Conservation (phyloP, 2,888 invertebrate species). For the Volucella inflata region DNA sequence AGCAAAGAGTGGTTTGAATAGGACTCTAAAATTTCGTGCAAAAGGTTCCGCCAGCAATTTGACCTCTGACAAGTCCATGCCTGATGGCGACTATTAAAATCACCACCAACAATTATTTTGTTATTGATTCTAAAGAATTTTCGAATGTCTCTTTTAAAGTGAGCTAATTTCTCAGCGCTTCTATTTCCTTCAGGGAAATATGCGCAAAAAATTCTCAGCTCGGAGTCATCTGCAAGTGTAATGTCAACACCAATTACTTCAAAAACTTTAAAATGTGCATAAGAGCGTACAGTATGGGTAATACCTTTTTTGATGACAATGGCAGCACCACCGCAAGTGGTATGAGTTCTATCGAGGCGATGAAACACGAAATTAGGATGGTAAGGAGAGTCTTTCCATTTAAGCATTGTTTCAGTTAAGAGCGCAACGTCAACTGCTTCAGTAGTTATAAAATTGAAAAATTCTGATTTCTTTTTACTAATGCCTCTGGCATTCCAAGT, state of each 20-base stretch:
- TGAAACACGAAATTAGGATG: not conserved
- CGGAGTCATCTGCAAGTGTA: conserved; percentile 2
- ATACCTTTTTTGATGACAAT: conserved; percentile 9
- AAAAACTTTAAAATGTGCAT: not conserved
- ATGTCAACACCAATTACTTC: conserved; percentile 9
- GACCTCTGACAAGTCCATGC: no score
- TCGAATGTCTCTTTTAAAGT: no score
- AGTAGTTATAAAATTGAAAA: conserved; percentile 1
- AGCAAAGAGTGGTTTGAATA: no score
- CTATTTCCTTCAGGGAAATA: no score
- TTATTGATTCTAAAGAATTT: no score
- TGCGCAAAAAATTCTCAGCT: no score
- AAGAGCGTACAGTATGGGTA: not conserved
- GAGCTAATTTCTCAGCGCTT: no score
- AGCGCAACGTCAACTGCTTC: conserved; percentile 12
- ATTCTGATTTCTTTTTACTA: conserved; percentile 8
- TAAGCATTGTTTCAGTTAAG: conserved; percentile 15
- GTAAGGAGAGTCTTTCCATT: not conserved
- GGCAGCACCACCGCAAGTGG: conserved; percentile 2
- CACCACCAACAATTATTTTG: no score
- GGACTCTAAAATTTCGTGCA: no score
- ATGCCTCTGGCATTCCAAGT: conserved; percentile 6
- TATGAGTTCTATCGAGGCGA: conserved; percentile 5
- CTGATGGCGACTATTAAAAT: no score
- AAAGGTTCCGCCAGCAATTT: no score